These are phyloP conservation scores for Lycia hirtaria DNA, from an alignment of 2,888 invertebrate genomes.

Conservation along the genomic window DNA sequence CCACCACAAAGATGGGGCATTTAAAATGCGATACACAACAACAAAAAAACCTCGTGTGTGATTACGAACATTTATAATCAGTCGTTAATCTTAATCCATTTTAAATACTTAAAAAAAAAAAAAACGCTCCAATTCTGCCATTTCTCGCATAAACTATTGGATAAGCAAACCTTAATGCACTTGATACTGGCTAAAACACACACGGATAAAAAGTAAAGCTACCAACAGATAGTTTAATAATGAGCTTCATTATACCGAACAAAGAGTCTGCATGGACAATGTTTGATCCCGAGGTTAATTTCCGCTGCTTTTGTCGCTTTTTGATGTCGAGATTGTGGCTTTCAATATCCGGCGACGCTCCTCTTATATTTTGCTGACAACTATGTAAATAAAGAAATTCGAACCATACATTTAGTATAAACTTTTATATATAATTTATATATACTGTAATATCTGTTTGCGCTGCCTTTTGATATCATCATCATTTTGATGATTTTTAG, in stretches of 20 bases:
- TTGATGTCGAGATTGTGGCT: constrained; percentile 46
- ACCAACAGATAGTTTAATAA: constrained; percentile 42
- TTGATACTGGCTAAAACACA: background rate
- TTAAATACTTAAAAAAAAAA: too few species aligned
- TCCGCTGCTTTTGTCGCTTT: constrained; percentile 52
- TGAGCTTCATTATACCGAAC: constrained; percentile 45
- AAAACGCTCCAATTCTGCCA: too few species aligned
- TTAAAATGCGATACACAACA: too few species aligned
- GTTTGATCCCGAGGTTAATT: constrained; percentile 52
- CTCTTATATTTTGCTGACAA: constrained; percentile 37
- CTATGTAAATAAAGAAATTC: constrained; percentile 40
- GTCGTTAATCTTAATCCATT: too few species aligned
- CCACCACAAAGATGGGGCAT: too few species aligned
- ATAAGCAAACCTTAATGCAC: background rate
- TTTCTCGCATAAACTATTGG: too few species aligned
- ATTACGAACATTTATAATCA: too few species aligned
- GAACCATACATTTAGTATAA: background rate
- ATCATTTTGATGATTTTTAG: too few species aligned
- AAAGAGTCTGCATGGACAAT: constrained; percentile 44
- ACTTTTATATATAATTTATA: too few species aligned
- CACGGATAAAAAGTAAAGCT: constrained; percentile 1
- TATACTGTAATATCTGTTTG: too few species aligned
- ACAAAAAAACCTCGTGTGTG: too few species aligned
- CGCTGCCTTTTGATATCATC: too few species aligned
- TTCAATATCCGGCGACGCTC: constrained; percentile 44